Evolutionary conservation across 2,888 invertebrate genomes (phyloP), one percentile per base, ranked within the genome.

Genomic region (Stenotaenia linearis): DNA sequence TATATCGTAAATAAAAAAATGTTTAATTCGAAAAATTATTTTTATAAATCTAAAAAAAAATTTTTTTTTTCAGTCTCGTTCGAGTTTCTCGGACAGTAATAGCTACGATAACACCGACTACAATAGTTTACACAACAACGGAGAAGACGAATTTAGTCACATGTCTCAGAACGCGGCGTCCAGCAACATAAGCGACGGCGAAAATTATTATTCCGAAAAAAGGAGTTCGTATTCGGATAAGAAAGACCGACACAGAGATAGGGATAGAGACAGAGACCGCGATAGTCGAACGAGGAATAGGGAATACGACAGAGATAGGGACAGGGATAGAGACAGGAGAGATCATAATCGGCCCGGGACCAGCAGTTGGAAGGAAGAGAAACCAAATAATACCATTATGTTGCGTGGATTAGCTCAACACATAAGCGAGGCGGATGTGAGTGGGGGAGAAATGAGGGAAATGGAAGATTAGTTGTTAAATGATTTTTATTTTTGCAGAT

Each of bases 401-500:
- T 80, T 84, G 12, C 80, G 83, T 80, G 83, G 83, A 9, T 77
- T 84, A 45, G 82, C 82, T 6, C 77, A 81, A 18, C 81, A 83
- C 79, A 81, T 83, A 10, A 82, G 82, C 23, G 83, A 84, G 80
- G 82, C 82, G 10, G 83, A 83, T 77, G 83, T 83, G 82, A 80
- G 81, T 79, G 75, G 4, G 21, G 15, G 5, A 23, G 74, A n/a
- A n/a, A n/a, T n/a, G n/a, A n/a, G n/a, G n/a, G n/a, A n/a, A n/a
- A n/a, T n/a, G n/a, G n/a, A n/a, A n/a, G n/a, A n/a, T n/a, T n/a
- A 61, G 25, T 69, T 21, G 7, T 75, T 25, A 18, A 2, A 9
- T 83, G 82, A 76, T 82, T 84, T 84, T 84, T 83, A 83, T 87
- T 88, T 81, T n/a, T n/a, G n/a, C 87, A 94, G 93, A 92, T 95